Evolutionary conservation across 2,113 vertebrate species (phyloP).

Genomic region (Phoenicopterus ruber): DNA sequence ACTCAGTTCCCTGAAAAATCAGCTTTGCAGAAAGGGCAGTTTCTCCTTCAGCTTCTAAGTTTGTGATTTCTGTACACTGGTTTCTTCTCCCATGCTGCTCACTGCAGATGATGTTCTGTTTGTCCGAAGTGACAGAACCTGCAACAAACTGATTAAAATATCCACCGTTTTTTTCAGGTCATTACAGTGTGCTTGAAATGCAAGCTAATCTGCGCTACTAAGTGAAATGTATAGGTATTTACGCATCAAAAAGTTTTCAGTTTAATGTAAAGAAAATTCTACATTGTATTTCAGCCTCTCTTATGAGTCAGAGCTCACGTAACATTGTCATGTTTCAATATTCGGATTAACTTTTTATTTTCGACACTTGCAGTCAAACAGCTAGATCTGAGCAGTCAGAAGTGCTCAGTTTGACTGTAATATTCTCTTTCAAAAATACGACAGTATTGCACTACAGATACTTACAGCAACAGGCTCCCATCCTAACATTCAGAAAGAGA

Average conservation of each 20-base stretch:
- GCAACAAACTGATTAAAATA: not conserved
- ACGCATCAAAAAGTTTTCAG: not conserved
- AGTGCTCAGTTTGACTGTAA: not conserved
- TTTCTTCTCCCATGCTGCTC: not conserved
- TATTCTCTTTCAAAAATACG: not conserved
- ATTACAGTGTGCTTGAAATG: not conserved
- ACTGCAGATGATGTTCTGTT: not conserved
- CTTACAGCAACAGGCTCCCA: not conserved
- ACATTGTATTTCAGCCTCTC: not conserved
- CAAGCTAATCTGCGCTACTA: not conserved
- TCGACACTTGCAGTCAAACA: not conserved
- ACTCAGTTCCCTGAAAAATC: not conserved
- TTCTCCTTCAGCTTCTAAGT: not conserved
- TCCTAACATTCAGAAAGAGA: not conserved
- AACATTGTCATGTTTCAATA: rapidly evolving
- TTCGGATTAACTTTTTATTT: not conserved
- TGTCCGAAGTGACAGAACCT: not conserved
- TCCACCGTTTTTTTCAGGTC: not conserved
- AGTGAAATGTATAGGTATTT: not conserved
- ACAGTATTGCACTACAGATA: not conserved
- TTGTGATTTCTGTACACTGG: not conserved
- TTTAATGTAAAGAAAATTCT: not conserved
- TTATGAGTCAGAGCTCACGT: not conserved
- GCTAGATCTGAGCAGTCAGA: not conserved
- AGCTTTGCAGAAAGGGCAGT: not conserved